Conservation (phyloP, 2,888 invertebrate species). For the Conchocele bisecta region DNA sequence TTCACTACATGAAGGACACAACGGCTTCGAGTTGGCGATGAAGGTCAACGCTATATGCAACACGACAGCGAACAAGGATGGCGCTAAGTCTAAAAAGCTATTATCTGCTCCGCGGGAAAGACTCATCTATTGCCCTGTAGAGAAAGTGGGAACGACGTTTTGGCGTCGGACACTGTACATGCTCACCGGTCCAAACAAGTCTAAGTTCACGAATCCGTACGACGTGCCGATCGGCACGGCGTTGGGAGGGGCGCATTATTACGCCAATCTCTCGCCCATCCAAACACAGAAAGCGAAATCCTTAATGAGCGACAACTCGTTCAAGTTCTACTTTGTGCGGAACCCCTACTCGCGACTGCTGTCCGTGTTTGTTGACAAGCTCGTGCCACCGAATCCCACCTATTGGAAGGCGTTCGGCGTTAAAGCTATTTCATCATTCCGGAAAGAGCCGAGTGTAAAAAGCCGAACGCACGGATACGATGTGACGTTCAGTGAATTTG, state of each 20-base stretch:
- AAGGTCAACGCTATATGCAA: constrained; percentile 4
- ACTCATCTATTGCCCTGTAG: constrained; percentile 4
- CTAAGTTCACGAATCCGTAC: neutral
- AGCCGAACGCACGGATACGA: constrained; percentile 10
- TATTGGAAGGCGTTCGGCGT: constrained; percentile 1
- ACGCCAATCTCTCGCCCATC: too few species aligned
- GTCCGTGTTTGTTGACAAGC: constrained; percentile 8
- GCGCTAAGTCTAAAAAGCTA: neutral
- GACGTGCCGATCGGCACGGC: neutral
- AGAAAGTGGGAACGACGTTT: constrained; percentile 10
- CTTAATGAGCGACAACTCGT: constrained; percentile 2
- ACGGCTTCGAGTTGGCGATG: constrained; percentile 14
- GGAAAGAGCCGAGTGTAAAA: neutral
- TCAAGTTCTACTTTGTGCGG: constrained; percentile 1
- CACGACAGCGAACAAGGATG: neutral
- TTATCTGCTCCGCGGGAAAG: neutral
- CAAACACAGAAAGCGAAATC: neutral
- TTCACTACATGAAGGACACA: constrained; percentile 7
- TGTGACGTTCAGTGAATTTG: constrained; percentile 17
- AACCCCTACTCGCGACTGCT: constrained; percentile 5
- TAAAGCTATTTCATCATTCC: neutral
- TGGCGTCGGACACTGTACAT: neutral
- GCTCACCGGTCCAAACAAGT: neutral
- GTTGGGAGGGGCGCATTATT: too few species aligned
- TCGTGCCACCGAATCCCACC: neutral